Conservation (phyloP, 2,797 vertebrate species). For the Pteropus rufus region DNA sequence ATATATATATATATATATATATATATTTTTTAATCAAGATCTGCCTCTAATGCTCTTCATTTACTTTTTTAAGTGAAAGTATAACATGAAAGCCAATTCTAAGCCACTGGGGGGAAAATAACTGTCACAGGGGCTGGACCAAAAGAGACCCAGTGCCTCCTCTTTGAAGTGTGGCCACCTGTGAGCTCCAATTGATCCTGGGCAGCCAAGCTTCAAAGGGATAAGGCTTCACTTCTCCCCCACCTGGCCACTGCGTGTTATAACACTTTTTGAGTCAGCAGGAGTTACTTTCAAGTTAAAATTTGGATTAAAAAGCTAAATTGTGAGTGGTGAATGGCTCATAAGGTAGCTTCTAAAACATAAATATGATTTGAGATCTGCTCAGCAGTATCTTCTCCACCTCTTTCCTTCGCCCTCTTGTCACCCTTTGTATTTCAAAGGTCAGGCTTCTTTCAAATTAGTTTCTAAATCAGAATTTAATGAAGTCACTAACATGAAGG, state of each 20-base stretch:
- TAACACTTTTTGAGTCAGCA: constrained; percentile 61
- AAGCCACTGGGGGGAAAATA: neutral
- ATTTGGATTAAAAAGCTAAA: constrained; percentile 65
- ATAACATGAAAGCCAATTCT: constrained; percentile 72
- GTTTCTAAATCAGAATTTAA: constrained; percentile 66
- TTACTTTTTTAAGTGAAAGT: constrained; percentile 77
- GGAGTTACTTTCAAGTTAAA: constrained; percentile 59
- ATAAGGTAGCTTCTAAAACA: constrained; percentile 49
- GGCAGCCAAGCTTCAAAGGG: constrained; percentile 62
- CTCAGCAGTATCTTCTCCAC: neutral
- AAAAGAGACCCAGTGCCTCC: neutral
- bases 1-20: neutral
- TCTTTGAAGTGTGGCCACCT: constrained; percentile 61
- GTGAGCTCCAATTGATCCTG: constrained; percentile 3
- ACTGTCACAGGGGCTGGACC: constrained; percentile 17
- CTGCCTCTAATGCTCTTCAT: constrained; percentile 73
- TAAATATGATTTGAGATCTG: constrained; percentile 47
- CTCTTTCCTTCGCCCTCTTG: neutral
- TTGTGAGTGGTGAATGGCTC: constrained; percentile 39
- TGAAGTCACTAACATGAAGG: constrained; percentile 62
- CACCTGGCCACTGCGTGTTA: constrained; percentile 49
- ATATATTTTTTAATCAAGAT: constrained; percentile 58
- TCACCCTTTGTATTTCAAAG: constrained; percentile 47
- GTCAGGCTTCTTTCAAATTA: constrained; percentile 68
- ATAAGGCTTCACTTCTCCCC: constrained; percentile 45